A percentile compares a stretch with the other conserved stretches of the same genome.
Conservation (phyloP, 2,113 vertebrate genomes). For the Crypturellus undulatus region DNA sequence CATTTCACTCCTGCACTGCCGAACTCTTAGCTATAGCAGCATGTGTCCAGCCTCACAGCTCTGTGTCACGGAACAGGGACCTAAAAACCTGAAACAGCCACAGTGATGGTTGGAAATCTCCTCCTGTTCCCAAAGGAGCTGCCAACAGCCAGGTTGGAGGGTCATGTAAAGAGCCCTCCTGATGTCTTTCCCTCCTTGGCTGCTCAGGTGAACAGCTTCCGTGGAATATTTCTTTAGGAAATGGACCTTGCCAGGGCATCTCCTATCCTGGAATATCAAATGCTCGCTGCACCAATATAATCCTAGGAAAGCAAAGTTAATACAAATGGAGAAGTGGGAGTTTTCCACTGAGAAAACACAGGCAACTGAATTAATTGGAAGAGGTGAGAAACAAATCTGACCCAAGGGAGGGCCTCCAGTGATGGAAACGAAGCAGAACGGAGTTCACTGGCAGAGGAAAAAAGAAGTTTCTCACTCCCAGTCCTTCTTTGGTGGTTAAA, state of each 20-base stretch:
- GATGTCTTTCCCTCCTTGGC: background rate
- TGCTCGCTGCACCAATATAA: constrained; percentile 13
- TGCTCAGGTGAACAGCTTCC: background rate
- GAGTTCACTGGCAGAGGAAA: background rate
- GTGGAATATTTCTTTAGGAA: background rate
- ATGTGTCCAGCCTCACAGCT: background rate
- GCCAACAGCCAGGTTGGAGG: background rate
- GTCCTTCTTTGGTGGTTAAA: background rate
- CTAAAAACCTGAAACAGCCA: background rate
- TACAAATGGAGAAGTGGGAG: constrained; percentile 37
- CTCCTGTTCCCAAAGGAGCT: background rate
- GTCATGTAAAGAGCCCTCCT: background rate
- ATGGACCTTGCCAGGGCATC: constrained; percentile 25
- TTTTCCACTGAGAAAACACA: constrained; percentile 43
- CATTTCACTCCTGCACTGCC: background rate
- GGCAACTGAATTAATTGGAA: constrained; percentile 57
- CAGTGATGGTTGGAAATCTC: background rate
- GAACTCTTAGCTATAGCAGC: background rate
- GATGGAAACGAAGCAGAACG: background rate
- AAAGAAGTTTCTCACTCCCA: background rate
- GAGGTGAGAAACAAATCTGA: constrained; percentile 40
- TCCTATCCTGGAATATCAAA: constrained; percentile 15
- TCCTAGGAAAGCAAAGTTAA: constrained; percentile 43
- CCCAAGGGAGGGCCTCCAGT: constrained; percentile 16
- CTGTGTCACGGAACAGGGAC: background rate